Evolutionary conservation across 2,888 invertebrate species (phyloP), one percentile per base, ranked within the genome.

Genomic region (Euzetes globulus): DNA sequence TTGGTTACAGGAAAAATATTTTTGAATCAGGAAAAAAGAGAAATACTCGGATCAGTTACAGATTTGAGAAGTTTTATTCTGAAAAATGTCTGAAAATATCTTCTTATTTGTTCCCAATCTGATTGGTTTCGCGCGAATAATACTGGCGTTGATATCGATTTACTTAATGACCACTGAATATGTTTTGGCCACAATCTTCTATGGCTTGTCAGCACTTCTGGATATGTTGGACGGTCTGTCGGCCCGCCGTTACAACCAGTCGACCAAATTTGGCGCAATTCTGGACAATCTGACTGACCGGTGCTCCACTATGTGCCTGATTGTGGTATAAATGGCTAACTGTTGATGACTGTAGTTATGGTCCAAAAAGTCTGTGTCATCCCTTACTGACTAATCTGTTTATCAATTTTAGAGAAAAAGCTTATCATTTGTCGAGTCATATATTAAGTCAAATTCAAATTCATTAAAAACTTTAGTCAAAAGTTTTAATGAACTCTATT

Each of bases 161-260:
- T 94, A 92, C 85, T 95, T 88, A 81, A 98, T 99, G 98, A 90
- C 91, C 60, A 89, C 89, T 25, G 88, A 92, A 83, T 90, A 93
- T 81, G 83, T 88, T 71, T 82, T 91, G 76, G 91, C 97, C 4
- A 87, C 88, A 76, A 87, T 88, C 83, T 94, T 92, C 85, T 99
- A 99, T 82, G 86, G 95, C 78, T 86, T 90, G 63, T 94, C 94
- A 79, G 93, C 91, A 33, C 84, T 96, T 71, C 85, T 99, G 79
- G 99, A 99, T 85, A 95, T 96, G 13, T 87, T 99, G 78, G 99
- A 99, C 85, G 99, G 98, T 33, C 91, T 96, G 87, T 95, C 97
- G 13, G 99, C 99, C 1, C 87, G 99, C 81, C 87, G 88, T 79
- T 90, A 92, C 80, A 91, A 94, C 83, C 95, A 96, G 84, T 89